Evolutionary conservation across 2,797 vertebrate species (phyloP).

Genomic region (Myotis pilosus): DNA sequence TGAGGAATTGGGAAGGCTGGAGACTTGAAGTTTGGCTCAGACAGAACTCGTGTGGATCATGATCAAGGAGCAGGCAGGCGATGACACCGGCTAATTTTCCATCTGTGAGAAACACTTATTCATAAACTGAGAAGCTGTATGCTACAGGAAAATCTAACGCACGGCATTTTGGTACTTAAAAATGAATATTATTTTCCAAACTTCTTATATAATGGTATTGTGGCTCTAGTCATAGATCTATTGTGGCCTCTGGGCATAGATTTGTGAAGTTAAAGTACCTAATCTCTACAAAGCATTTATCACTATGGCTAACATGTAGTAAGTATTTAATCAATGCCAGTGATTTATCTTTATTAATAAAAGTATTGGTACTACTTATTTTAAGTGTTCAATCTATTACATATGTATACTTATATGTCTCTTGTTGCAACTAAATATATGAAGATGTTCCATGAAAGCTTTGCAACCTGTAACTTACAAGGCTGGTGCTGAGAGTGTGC

Average conservation of each 20-base stretch:
- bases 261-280: not conserved
- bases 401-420: not conserved
- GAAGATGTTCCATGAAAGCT: not conserved
- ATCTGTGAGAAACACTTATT: not conserved
- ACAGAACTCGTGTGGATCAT: not conserved
- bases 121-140: not conserved
- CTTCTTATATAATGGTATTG: not conserved
- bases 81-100: not conserved
- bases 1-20: not conserved
- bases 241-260: not conserved
- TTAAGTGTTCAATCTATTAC: not conserved
- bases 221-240: not conserved
- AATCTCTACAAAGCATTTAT: not conserved
- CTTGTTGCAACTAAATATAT: not conserved
- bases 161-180: not conserved
- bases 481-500: not conserved
- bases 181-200: not conserved
- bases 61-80: not conserved
- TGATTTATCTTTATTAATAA: not conserved
- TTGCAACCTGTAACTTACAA: not conserved
- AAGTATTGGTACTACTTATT: not conserved
- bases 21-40: not conserved
- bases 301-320: not conserved
- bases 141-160: not conserved
- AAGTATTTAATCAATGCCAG: not conserved